Conservation (phyloP, 2,113 vertebrate species). For the Willisornis vidua region DNA sequence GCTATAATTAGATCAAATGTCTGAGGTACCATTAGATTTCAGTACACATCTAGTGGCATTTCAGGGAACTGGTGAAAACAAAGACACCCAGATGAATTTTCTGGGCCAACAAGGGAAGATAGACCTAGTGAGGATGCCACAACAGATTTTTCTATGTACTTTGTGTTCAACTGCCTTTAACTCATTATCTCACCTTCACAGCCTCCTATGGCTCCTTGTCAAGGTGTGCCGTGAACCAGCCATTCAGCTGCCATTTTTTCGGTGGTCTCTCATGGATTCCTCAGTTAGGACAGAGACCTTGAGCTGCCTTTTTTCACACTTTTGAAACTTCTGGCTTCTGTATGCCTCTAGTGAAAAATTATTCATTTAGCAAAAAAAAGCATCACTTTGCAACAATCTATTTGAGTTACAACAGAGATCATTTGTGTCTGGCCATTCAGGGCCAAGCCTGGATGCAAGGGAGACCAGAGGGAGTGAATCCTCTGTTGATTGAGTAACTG, state of each 20-base stretch:
- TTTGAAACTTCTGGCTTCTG: neutral
- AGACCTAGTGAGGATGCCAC: neutral
- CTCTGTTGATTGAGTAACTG: neutral
- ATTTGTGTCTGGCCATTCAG: accelerated
- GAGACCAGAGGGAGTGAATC: neutral
- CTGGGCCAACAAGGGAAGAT: neutral
- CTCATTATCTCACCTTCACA: neutral
- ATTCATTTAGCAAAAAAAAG: neutral
- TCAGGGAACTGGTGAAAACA: neutral
- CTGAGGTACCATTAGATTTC: neutral
- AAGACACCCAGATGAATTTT: neutral
- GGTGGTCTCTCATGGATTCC: neutral
- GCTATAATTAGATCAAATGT: neutral
- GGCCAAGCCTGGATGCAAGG: accelerated
- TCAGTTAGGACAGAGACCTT: neutral
- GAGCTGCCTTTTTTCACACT: neutral
- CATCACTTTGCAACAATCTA: neutral
- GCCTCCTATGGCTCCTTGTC: neutral
- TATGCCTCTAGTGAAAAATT: neutral
- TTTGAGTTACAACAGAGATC: neutral
- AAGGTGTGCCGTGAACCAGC: neutral
- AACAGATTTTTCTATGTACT: neutral
- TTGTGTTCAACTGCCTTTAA: neutral
- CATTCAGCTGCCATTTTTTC: neutral
- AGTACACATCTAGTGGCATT: neutral